phyloP scores from a whole-genome alignment of 2,888 invertebrate genomes.

The Hydroisotoma schaefferi region DNA sequence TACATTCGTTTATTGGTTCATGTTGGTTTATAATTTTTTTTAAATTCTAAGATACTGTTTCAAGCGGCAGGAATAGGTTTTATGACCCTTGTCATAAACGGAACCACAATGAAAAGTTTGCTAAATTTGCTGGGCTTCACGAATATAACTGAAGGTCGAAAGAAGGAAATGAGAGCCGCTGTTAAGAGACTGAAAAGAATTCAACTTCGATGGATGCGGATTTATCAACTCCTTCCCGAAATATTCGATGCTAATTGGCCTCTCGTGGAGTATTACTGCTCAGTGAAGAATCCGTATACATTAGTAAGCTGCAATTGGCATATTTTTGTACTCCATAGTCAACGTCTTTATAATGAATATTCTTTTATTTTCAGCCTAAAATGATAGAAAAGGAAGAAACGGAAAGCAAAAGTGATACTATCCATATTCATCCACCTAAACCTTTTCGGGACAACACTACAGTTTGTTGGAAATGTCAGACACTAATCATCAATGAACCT shows the following conservation, averaged over 20 bases:
- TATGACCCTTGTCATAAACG: constrained; percentile 60
- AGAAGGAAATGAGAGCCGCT: constrained; percentile 60
- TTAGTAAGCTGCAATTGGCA: no score
- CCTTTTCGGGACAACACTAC: constrained; percentile 30
- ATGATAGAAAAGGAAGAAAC: background rate
- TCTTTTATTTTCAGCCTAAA: background rate
- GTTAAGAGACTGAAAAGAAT: constrained; percentile 56
- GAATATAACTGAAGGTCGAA: constrained; percentile 57
- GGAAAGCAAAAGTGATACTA: no score
- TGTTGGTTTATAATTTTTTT: no score
- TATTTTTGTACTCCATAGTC: no score
- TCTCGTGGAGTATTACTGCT: constrained; percentile 58
- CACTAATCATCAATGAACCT: constrained; percentile 57
- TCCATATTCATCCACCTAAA: constrained; percentile 13
- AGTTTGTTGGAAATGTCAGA: constrained; percentile 27
- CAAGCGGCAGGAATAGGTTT: constrained; percentile 61
- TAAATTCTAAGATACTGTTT: constrained; percentile 55
- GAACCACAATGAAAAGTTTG: constrained; percentile 58
- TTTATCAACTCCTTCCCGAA: constrained; percentile 63
- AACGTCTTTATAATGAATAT: no score
- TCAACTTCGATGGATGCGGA: constrained; percentile 57
- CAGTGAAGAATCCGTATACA: constrained; percentile 61
- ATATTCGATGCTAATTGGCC: constrained; percentile 64
- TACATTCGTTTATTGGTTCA: background rate
- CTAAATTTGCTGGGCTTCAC: constrained; percentile 58